Base-by-base conservation (phyloP, 2,113 vertebrate genomes). In the Elachura formosa region DNA sequence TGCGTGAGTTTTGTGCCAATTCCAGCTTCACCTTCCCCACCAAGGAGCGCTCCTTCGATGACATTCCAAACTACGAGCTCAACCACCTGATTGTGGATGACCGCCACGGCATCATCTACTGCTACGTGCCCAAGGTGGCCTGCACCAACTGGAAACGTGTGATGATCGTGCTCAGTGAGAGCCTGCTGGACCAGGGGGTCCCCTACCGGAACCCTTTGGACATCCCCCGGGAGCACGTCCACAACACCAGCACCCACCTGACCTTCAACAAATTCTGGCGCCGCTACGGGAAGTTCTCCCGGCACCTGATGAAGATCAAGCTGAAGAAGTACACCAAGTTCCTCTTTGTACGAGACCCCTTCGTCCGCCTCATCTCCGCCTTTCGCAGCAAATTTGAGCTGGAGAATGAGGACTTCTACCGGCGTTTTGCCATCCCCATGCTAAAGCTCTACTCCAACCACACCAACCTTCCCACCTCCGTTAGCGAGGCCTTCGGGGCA, bases 251-350 rank as follows among this genome's bases (percentile, higher is more conserved):
- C 98, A 97, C 98, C 71, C 99, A 99, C 97, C 98, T 99, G 91
- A 99, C 99, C 5, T 99, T 99, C 97, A 99, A 98, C 97, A 99
- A 99, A 90, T 99, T 99, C 97, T 99, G 99, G 99, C 99, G 98
- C 29, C 99, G 99, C 74, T 99, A 99, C 0, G 99, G 99, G 9
- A 98, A 98, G 91, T 98, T 99, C 85, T 99, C 99, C 1, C 98
- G 98, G n/a, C 99, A 99, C 96, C 98, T 99, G 76, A 99, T 99
- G 99, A 99, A 99, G 97, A 97, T 99, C 90, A 99, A 99, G 87
- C 98, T 99, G 86, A 98, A 99, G 96, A 99, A 99, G 68, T 99
- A 99, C 97, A 99, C 99, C 33, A 99, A 99, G 98, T 99, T 99
- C 85, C 98, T 99, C 31, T 99, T 99, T 0, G 99, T 99, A 22